Evolutionary conservation across 2,888 invertebrate species (phyloP).

Genomic region (Gymnocheta viridis): DNA sequence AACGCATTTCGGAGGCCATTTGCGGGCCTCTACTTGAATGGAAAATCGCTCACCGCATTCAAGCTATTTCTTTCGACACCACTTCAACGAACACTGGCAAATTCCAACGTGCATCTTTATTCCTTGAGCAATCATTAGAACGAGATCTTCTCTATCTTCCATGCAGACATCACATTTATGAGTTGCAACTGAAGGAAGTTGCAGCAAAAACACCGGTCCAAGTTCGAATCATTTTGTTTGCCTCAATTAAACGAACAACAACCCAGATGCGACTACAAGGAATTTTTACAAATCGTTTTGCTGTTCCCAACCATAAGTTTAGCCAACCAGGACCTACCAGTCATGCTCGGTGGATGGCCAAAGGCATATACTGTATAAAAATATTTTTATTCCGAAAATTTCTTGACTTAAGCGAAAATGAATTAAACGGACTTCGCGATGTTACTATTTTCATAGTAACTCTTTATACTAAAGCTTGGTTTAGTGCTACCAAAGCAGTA

Average conservation of each 20-base stretch:
- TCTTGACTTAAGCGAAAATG: background rate
- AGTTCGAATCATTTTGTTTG: background rate
- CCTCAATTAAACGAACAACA: background rate
- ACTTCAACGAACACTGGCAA: background rate
- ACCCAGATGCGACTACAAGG: too few species aligned
- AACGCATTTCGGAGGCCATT: background rate
- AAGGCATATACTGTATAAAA: background rate
- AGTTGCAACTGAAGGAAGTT: too few species aligned
- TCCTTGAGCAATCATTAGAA: too few species aligned
- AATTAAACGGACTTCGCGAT: background rate
- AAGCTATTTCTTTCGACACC: background rate
- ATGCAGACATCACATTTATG: too few species aligned
- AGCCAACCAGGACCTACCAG: too few species aligned
- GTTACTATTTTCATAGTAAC: background rate
- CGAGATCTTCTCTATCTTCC: too few species aligned
- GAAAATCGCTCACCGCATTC: background rate
- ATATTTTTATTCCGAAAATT: conserved; percentile 9
- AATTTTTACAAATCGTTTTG: too few species aligned
- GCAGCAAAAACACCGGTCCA: background rate
- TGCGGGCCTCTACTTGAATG: background rate
- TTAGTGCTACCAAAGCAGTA: background rate
- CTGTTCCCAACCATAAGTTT: conserved; percentile 11
- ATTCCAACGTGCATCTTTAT: background rate
- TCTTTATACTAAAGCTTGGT: background rate
- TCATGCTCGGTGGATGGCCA: too few species aligned